phyloP scores from a whole-genome alignment of 2,888 invertebrate genomes.

The Seira sanloemensis region DNA sequence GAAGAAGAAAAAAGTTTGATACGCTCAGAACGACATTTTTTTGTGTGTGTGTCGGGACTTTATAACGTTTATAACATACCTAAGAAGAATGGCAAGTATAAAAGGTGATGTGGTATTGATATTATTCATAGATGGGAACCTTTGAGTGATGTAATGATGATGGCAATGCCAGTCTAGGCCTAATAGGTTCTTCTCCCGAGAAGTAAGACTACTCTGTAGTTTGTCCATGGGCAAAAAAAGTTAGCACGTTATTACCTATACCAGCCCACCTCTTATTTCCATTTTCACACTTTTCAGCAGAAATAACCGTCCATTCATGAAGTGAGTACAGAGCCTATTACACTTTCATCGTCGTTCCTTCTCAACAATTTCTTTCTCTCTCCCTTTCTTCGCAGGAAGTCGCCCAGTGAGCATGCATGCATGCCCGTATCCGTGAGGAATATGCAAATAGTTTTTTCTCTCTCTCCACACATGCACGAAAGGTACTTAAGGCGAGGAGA shows the following conservation, averaged over 20 bases:
- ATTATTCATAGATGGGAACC: background rate
- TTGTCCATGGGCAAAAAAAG: background rate
- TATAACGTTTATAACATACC: too few relatives aligned
- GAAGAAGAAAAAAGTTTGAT: background rate
- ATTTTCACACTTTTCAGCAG: background rate
- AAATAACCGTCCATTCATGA: too few relatives aligned
- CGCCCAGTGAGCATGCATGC: background rate
- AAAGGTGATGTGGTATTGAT: background rate
- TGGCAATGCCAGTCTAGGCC: too few relatives aligned
- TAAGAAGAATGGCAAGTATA: background rate
- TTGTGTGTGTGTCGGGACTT: too few relatives aligned
- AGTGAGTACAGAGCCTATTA: too few relatives aligned
- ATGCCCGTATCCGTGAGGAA: background rate
- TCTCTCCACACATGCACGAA: background rate
- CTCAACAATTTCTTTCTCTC: too few relatives aligned
- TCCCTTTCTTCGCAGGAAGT: background rate
- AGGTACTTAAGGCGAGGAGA: conserved; percentile 5
- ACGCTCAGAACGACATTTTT: too few relatives aligned
- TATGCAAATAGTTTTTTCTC: too few relatives aligned
- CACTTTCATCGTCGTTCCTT: too few relatives aligned
- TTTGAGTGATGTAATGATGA: background rate
- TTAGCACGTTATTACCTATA: background rate
- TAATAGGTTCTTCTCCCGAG: too few relatives aligned
- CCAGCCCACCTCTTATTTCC: background rate
- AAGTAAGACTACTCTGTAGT: background rate